Percentiles rank a stretch among this genome's conserved stretches.
Conservation (phyloP, 2,113 vertebrate species). For the Ophthalmolycus amberensis region DNA sequence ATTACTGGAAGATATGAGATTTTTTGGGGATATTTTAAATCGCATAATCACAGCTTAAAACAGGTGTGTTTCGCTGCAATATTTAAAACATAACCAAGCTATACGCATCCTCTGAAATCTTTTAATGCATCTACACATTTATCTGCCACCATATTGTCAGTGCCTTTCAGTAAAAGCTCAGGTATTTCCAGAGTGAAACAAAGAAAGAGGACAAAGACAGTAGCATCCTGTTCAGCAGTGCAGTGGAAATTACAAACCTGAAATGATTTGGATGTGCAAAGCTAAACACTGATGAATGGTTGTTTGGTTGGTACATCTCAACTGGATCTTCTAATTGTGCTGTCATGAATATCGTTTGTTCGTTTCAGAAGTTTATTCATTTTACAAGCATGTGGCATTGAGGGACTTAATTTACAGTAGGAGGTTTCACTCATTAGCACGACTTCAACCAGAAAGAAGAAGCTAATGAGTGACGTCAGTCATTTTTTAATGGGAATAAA, state of each 20-base stretch:
- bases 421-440: neutral
- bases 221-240: neutral
- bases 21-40: neutral
- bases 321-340: neutral
- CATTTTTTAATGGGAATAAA: neutral
- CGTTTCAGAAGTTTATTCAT: neutral
- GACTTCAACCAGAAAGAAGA: neutral
- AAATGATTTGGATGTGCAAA: neutral
- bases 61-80: neutral
- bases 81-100: constrained; percentile 1
- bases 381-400: neutral
- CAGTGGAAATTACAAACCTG: neutral
- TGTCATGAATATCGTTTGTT: neutral
- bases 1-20: constrained; percentile 19
- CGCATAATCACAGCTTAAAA: constrained; percentile 27
- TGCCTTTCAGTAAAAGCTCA: constrained; percentile 3
- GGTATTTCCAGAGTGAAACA: constrained; percentile 13
- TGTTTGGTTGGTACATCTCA: neutral
- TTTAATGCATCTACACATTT: neutral
- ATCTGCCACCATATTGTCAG: neutral
- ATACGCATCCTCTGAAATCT: neutral
- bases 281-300: neutral
- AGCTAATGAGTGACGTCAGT: neutral
- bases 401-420: neutral
- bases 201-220: constrained; percentile 8